Conservation (phyloP, 1,140 invertebrate species). For the Rhagoletis zephyria region DNA sequence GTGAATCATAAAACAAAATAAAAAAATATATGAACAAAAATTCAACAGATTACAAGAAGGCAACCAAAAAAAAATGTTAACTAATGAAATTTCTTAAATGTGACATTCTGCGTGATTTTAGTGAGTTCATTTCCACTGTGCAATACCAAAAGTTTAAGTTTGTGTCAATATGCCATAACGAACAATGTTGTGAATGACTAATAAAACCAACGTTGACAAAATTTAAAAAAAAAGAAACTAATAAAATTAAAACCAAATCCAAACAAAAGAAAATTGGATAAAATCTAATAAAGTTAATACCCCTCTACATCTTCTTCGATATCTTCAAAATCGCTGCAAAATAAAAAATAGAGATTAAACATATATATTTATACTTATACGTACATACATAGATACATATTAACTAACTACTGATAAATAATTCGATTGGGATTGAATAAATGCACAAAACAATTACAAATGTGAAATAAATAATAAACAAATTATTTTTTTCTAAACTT, state of each 20-base stretch:
- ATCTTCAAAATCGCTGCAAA: constrained; percentile 22
- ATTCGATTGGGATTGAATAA: background rate
- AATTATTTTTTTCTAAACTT: too few species aligned
- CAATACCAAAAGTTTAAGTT: background rate
- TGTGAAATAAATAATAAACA: background rate
- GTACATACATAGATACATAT: background rate
- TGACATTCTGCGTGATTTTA: too few species aligned
- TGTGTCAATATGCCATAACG: background rate
- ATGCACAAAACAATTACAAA: background rate
- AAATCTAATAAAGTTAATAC: constrained; percentile 15
- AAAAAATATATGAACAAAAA: too few species aligned
- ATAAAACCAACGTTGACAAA: background rate
- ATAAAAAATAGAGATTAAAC: constrained; percentile 29
- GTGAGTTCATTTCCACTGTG: too few species aligned
- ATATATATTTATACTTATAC: background rate
- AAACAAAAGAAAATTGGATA: background rate
- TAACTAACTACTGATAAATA: background rate
- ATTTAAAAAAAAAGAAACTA: background rate
- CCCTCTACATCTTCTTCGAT: constrained; percentile 49
- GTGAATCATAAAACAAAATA: too few species aligned
- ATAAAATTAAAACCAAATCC: background rate
- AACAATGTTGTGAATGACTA: constrained; percentile 6
- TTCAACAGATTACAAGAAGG: too few species aligned
- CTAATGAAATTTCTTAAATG: too few species aligned
- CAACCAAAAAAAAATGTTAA: too few species aligned